Evolutionary conservation across 2,888 invertebrate species (phyloP), one percentile per base, ranked within the genome.

Genomic region (Laspeyria flexula): DNA sequence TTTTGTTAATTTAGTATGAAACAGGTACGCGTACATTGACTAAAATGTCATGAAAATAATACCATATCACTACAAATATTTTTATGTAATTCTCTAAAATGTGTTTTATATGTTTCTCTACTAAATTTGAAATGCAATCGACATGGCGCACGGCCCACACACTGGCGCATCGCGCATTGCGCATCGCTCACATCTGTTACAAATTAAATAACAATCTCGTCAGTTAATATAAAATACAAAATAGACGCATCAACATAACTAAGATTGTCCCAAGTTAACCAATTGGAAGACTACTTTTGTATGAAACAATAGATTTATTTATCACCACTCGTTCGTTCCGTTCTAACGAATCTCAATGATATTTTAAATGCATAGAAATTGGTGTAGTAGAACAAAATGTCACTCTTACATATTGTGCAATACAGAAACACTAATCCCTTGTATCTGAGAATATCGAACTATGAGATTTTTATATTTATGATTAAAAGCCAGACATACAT

Each of bases 401-500:
- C 65, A 71, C 70, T 65, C 69, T 69, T 77, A 80, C 60, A 80
- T 82, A 82, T 74, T 75, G 84, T 85, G 85, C 84, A 82, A 60
- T 82, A 81, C 77, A 77, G 83, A 86, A 81, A 84, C 72, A 65
- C 81, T 87, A 86, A 83, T 83, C 85, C 85, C 85, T 88, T 87
- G 85, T 83, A 83, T 83, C 76, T 76, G 82, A 84, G 75, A 85
- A 77, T 84, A 81, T 81, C 77, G 80, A 81, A 83, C 81, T 84
- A 86, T 85, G 85, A 86, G 78, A 84, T 81, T 84, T 81, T 75
- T 73, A 77, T 77, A 78, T 73, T 75, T 73, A 84, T 81, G 59
- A 82, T 81, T 85, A 86, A 77, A 90, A 90, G 90, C 90, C 87
- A 85, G 80, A 89, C 86, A 86, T 81, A 83, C 84, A 84, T 70